Percentiles rank a stretch among this genome's conserved stretches.
These are phyloP conservation scores for Kryphioiulus occultus DNA, from an alignment of 2,888 invertebrate genomes.

Conservation along the genomic window DNA sequence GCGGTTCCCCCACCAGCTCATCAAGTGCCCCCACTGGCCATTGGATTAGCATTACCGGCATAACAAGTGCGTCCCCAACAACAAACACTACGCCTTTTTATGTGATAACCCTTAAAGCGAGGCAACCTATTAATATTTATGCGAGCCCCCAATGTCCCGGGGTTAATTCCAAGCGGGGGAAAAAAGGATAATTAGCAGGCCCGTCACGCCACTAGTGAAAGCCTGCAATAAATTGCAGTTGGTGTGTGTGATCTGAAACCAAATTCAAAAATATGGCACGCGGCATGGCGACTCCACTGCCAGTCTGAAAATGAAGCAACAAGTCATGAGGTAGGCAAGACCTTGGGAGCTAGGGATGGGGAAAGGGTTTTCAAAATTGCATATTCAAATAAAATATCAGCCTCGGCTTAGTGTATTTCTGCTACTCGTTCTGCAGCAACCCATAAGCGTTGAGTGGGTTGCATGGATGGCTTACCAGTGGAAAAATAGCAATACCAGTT, in stretches of 20 bases:
- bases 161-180: neutral
- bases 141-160: neutral
- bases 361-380: neutral
- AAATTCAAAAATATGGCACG: neutral
- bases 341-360: neutral
- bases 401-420: neutral
- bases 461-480: too few relatives aligned
- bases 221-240: neutral
- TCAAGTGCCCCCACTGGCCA: neutral
- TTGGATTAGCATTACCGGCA: neutral
- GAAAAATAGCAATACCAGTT: neutral
- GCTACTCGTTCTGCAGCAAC: neutral
- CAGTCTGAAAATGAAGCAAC: neutral
- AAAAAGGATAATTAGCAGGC: neutral
- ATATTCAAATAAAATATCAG: neutral
- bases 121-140: constrained; percentile 19
- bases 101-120: neutral
- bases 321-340: neutral
- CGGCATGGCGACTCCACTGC: neutral
- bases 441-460: neutral
- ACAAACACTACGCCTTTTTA: neutral
- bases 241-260: neutral
- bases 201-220: neutral
- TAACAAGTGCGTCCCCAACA: neutral
- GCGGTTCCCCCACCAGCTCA: neutral